phyloP scores from a whole-genome alignment of 2,113 vertebrate species.

The Heteronetta atricapilla region DNA sequence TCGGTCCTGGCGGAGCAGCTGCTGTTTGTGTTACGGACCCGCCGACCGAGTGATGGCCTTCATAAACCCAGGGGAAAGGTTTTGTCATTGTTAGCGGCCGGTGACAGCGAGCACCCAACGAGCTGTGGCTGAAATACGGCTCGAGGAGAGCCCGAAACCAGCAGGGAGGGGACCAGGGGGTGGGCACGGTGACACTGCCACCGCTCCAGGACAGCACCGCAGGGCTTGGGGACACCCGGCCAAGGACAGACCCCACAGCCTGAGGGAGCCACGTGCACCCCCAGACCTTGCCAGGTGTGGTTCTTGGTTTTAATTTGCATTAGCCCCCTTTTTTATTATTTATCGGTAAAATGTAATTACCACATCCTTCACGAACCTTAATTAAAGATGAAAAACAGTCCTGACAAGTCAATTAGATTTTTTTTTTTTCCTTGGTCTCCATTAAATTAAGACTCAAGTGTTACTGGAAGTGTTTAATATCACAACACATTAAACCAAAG shows the following conservation, averaged over 20 bases:
- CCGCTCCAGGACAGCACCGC: not conserved
- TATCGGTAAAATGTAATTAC: slow-evolving; percentile 55
- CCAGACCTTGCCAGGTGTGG: not conserved
- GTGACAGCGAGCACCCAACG: not conserved
- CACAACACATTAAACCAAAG: slow-evolving; percentile 49
- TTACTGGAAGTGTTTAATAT: slow-evolving; percentile 66
- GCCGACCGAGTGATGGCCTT: not conserved
- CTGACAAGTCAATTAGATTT: slow-evolving; percentile 63
- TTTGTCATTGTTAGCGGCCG: not conserved
- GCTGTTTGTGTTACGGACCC: not conserved
- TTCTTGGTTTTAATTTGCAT: not conserved
- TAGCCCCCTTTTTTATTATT: slow-evolving; percentile 33
- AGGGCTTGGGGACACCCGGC: not conserved
- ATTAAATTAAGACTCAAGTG: slow-evolving; percentile 64
- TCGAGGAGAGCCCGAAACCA: not conserved
- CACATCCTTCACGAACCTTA: not conserved
- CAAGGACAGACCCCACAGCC: not conserved
- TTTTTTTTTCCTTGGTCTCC: slow-evolving; percentile 19
- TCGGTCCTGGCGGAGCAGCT: not conserved
- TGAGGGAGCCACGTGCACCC: not conserved
- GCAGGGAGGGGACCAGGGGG: rapidly evolving
- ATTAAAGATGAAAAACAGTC: slow-evolving; percentile 63
- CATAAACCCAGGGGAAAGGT: not conserved
- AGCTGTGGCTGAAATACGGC: not conserved
- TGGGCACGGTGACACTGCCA: not conserved